Evolutionary conservation across 1,140 invertebrate species (phyloP).

Genomic region (Trypoxylus dichotomus): DNA sequence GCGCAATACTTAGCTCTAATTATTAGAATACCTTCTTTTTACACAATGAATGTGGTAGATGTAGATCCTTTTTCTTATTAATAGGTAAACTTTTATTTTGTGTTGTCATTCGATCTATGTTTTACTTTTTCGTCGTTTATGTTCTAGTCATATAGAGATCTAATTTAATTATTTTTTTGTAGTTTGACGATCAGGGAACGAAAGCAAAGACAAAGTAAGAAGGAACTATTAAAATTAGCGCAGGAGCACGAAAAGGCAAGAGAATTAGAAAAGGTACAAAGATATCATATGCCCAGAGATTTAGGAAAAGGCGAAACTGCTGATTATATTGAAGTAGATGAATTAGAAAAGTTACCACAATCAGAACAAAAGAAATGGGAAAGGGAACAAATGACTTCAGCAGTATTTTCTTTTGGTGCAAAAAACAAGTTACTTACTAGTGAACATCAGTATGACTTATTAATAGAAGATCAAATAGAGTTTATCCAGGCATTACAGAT

Average conservation of each 20-base stretch:
- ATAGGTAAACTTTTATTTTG: no score
- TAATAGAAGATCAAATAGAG: conserved; percentile 96
- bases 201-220: conserved; percentile 86
- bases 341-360: conserved; percentile 80
- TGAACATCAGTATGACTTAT: conserved; percentile 84
- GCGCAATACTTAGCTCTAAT: no score
- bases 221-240: conserved; percentile 85
- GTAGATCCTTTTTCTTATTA: no score
- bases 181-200: conserved; percentile 86
- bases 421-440: conserved; percentile 74
- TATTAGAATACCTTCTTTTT: no score
- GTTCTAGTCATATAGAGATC: no score
- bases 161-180: conserved; percentile 44
- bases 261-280: conserved; percentile 87
- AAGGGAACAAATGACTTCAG: conserved; percentile 94
- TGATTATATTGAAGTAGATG: conserved; percentile 88
- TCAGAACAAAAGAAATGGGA: conserved; percentile 98
- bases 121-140: no score
- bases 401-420: conserved; percentile 90
- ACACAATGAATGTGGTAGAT: no score
- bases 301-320: conserved; percentile 66
- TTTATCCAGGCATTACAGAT: conserved; percentile 94
- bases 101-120: no score
- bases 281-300: conserved; percentile 92
- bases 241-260: conserved; percentile 94